Evolutionary conservation across 2,113 vertebrate species (phyloP), one percentile per base, ranked within the genome.

Genomic region (Phylloscopus trochilus): DNA sequence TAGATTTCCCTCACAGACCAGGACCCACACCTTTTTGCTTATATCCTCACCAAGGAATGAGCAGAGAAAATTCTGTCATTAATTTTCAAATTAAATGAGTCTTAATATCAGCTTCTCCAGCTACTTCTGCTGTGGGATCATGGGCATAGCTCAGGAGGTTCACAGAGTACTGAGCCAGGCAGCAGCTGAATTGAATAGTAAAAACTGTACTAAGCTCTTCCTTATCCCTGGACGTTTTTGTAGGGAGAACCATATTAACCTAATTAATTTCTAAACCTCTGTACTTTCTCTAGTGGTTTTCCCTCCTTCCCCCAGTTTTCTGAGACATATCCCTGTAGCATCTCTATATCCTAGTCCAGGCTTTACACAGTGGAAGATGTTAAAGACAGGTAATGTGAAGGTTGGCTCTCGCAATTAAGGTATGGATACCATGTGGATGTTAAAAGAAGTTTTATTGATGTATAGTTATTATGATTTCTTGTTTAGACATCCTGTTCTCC

Each of bases 21-120:
- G 23, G 59, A 60, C 13, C 15, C 30, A 70, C 12, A 16, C 63
- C 11, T 63, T 70, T 63, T 43, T 69, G 15, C 56, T 68, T 84
- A 2, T 41, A 30, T 56, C 28, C 59, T 46, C 43, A 70, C 18
- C 16, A 31, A 85, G 43, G 28, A 90, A 62, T 9, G 13, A 51
- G 35, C 17, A 59, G 59, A 49, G 78, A 76, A 92, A 75, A 73
- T 30, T 13, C 35, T 52, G 26, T 27, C 27, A 47, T 83, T 63
- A 58, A 70, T 92, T 93, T 87, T 82, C 49, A 87, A 23, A 92
- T 80, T 49, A 93, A 95, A 86, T 83, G 35, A 91, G 41, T 43
- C 66, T 89, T 85, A 83, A 33, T 89, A 63, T 74, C 83, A 75
- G 76, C 66, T 92, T 76, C 52, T 74, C 18, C 70, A 85, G 74